Evolutionary conservation across 2,797 vertebrate species (phyloP).

Genomic region (Xenops minutus): DNA sequence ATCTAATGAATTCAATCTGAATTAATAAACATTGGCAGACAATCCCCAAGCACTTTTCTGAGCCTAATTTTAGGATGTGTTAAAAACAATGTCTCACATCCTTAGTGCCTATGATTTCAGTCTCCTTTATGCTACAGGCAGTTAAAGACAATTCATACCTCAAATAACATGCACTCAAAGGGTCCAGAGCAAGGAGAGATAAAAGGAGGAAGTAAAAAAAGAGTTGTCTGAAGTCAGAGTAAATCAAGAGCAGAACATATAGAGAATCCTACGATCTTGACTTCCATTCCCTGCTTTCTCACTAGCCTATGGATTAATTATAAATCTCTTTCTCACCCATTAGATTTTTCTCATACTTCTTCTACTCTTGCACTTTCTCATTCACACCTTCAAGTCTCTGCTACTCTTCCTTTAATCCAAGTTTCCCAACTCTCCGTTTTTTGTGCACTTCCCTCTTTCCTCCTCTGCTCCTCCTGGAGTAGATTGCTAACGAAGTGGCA

Average conservation of each 20-base stretch:
- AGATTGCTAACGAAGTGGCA: background rate
- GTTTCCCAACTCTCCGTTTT: background rate
- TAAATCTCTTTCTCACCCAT: slow-evolving; percentile 26
- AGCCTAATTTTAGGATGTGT: slow-evolving; percentile 38
- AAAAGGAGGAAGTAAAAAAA: slow-evolving; percentile 2
- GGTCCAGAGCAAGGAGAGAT: background rate
- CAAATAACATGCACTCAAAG: slow-evolving; percentile 1
- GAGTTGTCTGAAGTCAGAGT: background rate
- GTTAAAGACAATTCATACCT: slow-evolving; percentile 23
- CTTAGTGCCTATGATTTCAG: slow-evolving; percentile 1
- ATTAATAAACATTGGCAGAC: slow-evolving; percentile 55
- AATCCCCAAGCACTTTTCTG: slow-evolving; percentile 30
- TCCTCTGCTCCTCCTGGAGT: background rate
- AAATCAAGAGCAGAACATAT: background rate
- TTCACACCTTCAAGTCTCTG: slow-evolving; percentile 35
- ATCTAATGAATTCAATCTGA: slow-evolving; percentile 18
- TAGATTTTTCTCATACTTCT: background rate
- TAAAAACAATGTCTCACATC: slow-evolving; percentile 19
- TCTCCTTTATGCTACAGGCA: background rate
- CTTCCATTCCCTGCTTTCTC: background rate
- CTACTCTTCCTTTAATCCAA: background rate
- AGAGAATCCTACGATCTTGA: background rate
- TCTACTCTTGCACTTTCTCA: slow-evolving; percentile 10
- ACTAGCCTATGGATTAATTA: slow-evolving; percentile 12
- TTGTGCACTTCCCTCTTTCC: background rate